These are phyloP conservation scores for Gavia stellata DNA, from an alignment of 2,113 vertebrate genomes.

Conservation along the genomic window DNA sequence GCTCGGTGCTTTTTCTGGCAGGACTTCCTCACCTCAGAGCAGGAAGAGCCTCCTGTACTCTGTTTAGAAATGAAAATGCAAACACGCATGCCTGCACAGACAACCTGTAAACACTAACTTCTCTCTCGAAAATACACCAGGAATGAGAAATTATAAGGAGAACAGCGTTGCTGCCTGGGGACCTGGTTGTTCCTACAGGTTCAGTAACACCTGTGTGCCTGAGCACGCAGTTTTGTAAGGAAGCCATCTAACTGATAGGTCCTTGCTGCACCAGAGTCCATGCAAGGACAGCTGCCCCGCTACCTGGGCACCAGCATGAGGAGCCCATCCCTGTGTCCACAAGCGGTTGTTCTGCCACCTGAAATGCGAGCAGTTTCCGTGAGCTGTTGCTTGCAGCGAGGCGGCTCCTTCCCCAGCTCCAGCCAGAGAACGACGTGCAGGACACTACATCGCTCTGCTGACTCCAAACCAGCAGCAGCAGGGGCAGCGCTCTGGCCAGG, in stretches of 20 bases:
- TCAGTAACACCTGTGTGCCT: background rate
- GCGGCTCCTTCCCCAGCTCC: background rate
- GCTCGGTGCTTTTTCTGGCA: background rate
- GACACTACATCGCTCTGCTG: background rate
- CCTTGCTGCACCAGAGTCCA: background rate
- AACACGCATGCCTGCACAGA: background rate
- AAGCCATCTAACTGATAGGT: background rate
- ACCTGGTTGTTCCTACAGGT: background rate
- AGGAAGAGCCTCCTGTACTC: background rate
- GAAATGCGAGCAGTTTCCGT: background rate
- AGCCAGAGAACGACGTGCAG: fast-evolving
- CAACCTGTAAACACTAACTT: background rate
- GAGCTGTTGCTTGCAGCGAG: background rate
- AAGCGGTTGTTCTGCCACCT: background rate
- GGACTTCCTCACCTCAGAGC: background rate
- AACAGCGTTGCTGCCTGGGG: background rate
- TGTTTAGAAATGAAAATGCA: background rate
- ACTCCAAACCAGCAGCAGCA: background rate
- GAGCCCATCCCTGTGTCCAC: background rate
- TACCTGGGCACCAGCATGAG: background rate
- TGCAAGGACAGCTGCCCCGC: background rate
- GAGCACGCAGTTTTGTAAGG: background rate
- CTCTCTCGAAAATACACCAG: background rate
- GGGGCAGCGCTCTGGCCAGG: background rate
- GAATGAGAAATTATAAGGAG: background rate